These are phyloP conservation scores for Anastrepha obliqua DNA, from an alignment of 1,140 invertebrate species.

Conservation along the genomic window DNA sequence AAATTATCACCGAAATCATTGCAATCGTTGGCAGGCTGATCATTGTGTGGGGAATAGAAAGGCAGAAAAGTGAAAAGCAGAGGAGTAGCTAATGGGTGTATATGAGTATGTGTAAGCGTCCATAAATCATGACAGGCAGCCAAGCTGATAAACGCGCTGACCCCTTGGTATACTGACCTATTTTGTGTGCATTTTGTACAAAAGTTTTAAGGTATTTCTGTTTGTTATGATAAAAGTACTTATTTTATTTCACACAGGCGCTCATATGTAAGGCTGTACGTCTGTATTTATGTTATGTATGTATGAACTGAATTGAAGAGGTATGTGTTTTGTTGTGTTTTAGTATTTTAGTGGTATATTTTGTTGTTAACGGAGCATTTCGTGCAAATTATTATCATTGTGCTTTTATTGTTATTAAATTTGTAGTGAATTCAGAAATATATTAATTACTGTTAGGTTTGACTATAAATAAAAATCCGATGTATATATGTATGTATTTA, in stretches of 20 bases:
- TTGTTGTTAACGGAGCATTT: background rate
- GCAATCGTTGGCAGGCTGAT: constrained; percentile 66
- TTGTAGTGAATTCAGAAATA: background rate
- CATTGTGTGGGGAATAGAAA: background rate
- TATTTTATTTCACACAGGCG: background rate
- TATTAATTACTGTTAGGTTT: too few relatives aligned
- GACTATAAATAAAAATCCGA: too few relatives aligned
- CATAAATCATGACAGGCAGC: constrained; percentile 16
- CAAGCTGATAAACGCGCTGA: background rate
- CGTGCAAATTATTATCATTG: background rate
- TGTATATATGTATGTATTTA: background rate
- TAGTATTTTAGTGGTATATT: background rate
- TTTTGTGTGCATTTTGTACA: background rate
- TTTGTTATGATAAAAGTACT: background rate
- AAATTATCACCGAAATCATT: constrained; percentile 69
- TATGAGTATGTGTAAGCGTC: background rate
- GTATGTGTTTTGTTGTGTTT: background rate
- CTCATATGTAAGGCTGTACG: background rate
- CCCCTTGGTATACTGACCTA: background rate
- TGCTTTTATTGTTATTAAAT: constrained; percentile 19
- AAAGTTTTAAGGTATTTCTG: too few relatives aligned
- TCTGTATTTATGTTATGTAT: background rate
- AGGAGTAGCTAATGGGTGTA: background rate
- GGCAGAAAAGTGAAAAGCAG: background rate
- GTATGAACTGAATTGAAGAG: background rate